Percentiles rank a stretch among this genome's conserved stretches.
phyloP scores from a whole-genome alignment of 2,797 vertebrate genomes.

The Callimico goeldii region DNA sequence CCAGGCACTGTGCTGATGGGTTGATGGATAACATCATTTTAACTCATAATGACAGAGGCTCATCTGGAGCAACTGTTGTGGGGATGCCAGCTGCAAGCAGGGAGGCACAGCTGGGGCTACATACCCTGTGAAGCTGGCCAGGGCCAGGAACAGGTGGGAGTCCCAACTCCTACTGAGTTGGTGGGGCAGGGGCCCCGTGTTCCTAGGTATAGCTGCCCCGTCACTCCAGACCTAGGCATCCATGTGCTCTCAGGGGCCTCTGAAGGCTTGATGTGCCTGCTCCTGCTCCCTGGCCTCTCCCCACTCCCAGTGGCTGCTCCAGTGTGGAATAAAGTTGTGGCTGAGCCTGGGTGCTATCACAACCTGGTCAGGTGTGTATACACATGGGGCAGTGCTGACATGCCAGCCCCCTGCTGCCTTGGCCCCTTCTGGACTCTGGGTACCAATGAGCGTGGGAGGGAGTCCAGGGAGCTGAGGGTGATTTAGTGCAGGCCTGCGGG shows the following conservation, averaged over 20 bases:
- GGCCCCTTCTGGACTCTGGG: not conserved
- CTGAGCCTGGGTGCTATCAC: not conserved
- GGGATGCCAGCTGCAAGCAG: not conserved
- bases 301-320: not conserved
- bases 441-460: not conserved
- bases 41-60: not conserved
- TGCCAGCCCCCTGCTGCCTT: not conserved
- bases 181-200: not conserved
- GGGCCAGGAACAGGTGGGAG: not conserved
- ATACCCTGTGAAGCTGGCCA: not conserved
- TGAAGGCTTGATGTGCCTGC: not conserved
- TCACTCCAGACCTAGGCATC: not conserved
- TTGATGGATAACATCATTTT: not conserved
- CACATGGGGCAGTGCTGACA: not conserved
- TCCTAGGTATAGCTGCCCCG: not conserved
- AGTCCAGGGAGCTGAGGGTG: not conserved
- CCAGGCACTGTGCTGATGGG: not conserved
- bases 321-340: not conserved
- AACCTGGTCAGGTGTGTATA: not conserved
- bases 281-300: not conserved
- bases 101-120: not conserved
- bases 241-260: not conserved
- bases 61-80: not conserved
- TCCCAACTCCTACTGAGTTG: not conserved
- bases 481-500: accelerated